Conservation (phyloP, 2,888 invertebrate species). For the Craniophora ligustri region DNA sequence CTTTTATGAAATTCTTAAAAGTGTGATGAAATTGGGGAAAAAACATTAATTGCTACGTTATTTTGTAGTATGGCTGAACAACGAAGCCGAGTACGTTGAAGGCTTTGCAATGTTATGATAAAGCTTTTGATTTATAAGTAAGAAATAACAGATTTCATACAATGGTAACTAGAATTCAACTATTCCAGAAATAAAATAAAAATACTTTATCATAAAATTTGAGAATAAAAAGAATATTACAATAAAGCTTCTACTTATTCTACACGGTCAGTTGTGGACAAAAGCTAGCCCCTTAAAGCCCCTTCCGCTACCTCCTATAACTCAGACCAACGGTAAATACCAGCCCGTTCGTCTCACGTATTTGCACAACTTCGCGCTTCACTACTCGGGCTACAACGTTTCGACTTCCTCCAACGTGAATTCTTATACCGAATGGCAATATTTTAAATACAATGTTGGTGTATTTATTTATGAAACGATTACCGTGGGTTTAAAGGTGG, state of each 20-base stretch:
- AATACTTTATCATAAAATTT: no score
- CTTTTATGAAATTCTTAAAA: background rate
- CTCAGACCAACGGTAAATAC: background rate
- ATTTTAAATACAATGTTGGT: background rate
- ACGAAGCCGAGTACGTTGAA: no score
- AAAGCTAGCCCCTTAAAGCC: background rate
- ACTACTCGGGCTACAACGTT: background rate
- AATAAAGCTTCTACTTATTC: no score
- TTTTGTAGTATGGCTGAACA: background rate
- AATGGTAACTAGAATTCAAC: no score
- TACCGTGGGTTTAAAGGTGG: no score
- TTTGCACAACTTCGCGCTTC: constrained; percentile 4
- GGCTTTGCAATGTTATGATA: no score
- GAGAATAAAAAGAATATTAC: no score
- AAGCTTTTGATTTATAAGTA: no score
- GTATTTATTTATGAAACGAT: no score
- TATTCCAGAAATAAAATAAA: no score
- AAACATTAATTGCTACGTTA: background rate
- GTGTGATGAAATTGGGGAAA: background rate
- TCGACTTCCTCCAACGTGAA: constrained; percentile 10
- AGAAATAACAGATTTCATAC: no score
- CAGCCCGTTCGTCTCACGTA: constrained; percentile 11
- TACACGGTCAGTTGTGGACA: no score
- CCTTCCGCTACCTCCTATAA: background rate
- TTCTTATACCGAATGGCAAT: background rate